Evolutionary conservation across 1,140 invertebrate species (phyloP).

Genomic region (Cyphomyrmex costatus): DNA sequence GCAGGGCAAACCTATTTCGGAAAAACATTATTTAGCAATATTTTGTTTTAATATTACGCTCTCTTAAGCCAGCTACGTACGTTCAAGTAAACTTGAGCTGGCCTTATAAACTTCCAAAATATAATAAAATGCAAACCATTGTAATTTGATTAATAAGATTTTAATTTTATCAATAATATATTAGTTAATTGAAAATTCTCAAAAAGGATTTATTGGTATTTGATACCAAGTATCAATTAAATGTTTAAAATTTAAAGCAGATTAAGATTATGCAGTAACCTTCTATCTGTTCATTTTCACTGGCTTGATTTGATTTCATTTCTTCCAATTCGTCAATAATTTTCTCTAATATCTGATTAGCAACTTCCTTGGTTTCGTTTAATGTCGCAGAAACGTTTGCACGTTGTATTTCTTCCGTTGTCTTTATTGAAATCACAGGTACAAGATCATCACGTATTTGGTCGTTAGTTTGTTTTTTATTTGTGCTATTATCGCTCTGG

Average conservation of each 20-base stretch:
- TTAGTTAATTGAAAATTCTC: neutral
- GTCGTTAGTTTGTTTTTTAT: neutral
- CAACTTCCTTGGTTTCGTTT: constrained; percentile 78
- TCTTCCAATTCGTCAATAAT: constrained; percentile 80
- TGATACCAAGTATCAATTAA: neutral
- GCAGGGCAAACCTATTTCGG: constrained; percentile 75
- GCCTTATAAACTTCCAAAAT: neutral
- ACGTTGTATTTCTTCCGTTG: constrained; percentile 23
- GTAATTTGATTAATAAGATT: neutral
- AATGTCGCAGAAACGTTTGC: constrained; percentile 46
- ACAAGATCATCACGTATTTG: neutral
- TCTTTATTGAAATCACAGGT: neutral
- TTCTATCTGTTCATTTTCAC: constrained; percentile 65
- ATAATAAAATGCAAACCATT: too few species aligned
- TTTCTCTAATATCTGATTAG: constrained; percentile 75
- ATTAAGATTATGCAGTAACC: constrained; percentile 48
- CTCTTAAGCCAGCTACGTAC: neutral
- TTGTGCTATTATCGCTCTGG: neutral
- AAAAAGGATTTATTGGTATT: neutral
- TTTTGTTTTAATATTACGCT: neutral
- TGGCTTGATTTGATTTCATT: constrained; percentile 43
- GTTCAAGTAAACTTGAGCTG: too few species aligned
- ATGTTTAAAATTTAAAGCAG: neutral
- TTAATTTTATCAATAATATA: neutral
- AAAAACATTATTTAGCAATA: neutral